Evolutionary conservation across 1,140 invertebrate species (phyloP).

Genomic region (Pseudomyrmex gracilis): DNA sequence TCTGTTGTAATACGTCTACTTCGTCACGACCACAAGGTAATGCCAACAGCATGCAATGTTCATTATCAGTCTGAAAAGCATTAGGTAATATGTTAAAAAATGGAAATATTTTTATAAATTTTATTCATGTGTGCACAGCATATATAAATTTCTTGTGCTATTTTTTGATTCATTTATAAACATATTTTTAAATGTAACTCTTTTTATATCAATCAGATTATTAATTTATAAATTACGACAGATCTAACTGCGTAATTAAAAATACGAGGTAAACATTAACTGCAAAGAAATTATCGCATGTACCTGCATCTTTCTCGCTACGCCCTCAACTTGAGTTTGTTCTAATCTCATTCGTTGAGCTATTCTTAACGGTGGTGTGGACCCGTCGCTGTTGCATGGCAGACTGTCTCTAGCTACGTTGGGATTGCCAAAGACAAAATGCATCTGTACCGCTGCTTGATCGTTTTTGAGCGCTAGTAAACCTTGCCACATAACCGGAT

Average conservation of each 20-base stretch:
- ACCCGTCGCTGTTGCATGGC: conserved; percentile 91
- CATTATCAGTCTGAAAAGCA: conserved; percentile 92
- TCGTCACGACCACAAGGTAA: conserved; percentile 97
- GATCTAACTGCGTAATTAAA: too few relatives aligned
- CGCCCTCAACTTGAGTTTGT: conserved; percentile 96
- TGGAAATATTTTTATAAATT: neutral
- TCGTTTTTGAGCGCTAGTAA: conserved; percentile 97
- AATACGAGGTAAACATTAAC: too few relatives aligned
- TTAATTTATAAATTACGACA: conserved; percentile 6
- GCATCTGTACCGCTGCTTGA: conserved; percentile 98
- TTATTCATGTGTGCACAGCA: neutral
- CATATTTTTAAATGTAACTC: neutral
- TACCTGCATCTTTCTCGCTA: conserved; percentile 98
- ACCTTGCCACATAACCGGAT: conserved; percentile 98
- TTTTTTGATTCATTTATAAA: neutral
- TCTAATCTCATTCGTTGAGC: conserved; percentile 98
- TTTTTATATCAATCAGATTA: neutral
- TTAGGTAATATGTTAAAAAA: conserved; percentile 58
- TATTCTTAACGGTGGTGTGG: conserved; percentile 94
- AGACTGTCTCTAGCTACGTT: conserved; percentile 93
- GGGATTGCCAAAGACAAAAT: conserved; percentile 97
- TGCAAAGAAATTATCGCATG: conserved; percentile 63
- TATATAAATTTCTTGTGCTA: neutral
- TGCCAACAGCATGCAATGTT: conserved; percentile 98
- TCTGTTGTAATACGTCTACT: conserved; percentile 96